These are phyloP conservation scores for Cydia strobilella DNA, from an alignment of 1,140 invertebrate genomes.

Conservation along the genomic window DNA sequence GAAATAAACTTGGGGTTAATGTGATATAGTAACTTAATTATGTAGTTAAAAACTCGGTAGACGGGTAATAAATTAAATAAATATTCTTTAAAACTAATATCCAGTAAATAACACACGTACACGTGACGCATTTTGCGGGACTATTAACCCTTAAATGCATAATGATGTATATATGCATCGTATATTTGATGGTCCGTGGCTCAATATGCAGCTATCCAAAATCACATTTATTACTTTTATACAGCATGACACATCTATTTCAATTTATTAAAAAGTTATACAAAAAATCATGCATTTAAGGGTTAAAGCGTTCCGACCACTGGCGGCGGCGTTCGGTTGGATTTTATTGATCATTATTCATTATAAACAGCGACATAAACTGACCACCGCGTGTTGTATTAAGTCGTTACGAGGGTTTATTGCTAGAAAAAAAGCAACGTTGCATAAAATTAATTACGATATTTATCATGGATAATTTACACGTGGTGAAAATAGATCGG, in stretches of 20 bases:
- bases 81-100: neutral
- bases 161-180: too few relatives aligned
- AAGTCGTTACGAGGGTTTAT: slow-evolving; percentile 67
- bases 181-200: too few relatives aligned
- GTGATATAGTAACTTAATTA: too few relatives aligned
- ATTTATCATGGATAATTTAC: slow-evolving; percentile 31
- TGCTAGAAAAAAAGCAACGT: slow-evolving; percentile 43
- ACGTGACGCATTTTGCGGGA: slow-evolving; percentile 30
- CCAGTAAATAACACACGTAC: slow-evolving; percentile 2
- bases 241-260: too few relatives aligned
- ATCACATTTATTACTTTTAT: too few relatives aligned
- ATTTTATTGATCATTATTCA: slow-evolving; percentile 73
- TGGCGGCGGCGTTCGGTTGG: slow-evolving; percentile 55
- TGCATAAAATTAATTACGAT: slow-evolving; percentile 30
- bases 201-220: too few relatives aligned
- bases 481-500: slow-evolving; percentile 25
- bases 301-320: slow-evolving; percentile 46
- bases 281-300: too few relatives aligned
- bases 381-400: slow-evolving; percentile 57
- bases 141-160: too few relatives aligned
- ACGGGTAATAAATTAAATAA: neutral
- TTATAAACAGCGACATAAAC: slow-evolving; percentile 65
- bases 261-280: too few relatives aligned
- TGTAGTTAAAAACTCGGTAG: too few relatives aligned
- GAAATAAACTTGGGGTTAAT: too few relatives aligned